phyloP scores from a whole-genome alignment of 2,888 invertebrate genomes.

The Clivina fossor region DNA sequence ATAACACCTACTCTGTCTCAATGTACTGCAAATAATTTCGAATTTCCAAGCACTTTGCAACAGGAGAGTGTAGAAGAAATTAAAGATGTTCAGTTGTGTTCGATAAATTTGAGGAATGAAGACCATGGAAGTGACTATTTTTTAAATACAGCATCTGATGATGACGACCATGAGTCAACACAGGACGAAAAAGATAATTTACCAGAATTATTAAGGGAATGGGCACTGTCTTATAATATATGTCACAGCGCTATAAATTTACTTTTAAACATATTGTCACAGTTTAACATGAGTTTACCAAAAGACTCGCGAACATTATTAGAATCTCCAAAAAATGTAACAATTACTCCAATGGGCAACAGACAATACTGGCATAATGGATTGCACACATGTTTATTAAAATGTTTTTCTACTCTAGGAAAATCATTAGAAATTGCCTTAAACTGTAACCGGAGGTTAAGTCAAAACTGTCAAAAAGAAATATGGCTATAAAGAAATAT shows the following conservation, averaged over 20 bases:
- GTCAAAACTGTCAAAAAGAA: no score
- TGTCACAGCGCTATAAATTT: conserved; percentile 4
- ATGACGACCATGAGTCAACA: not conserved
- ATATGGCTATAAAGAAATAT: no score
- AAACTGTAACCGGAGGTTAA: no score
- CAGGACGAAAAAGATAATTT: conserved; percentile 10
- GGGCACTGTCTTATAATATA: conserved; percentile 4
- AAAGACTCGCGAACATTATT: conserved; percentile 4
- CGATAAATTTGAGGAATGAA: not conserved
- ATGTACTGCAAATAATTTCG: no score
- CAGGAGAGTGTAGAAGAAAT: not conserved
- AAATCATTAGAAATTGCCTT: no score
- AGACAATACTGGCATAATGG: not conserved
- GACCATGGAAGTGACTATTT: not conserved
- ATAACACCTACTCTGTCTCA: not conserved
- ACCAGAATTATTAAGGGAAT: conserved; percentile 9
- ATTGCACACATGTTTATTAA: no score
- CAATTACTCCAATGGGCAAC: not conserved
- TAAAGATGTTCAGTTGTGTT: not conserved
- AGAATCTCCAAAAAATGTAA: not conserved
- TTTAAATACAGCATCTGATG: not conserved
- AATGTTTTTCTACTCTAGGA: no score
- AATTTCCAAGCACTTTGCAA: no score
- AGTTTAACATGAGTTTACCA: conserved; percentile 1
- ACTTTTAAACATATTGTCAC: conserved; percentile 4